Evolutionary conservation across 2,113 vertebrate species (phyloP).

Genomic region (Dicrurus megarhynchus): DNA sequence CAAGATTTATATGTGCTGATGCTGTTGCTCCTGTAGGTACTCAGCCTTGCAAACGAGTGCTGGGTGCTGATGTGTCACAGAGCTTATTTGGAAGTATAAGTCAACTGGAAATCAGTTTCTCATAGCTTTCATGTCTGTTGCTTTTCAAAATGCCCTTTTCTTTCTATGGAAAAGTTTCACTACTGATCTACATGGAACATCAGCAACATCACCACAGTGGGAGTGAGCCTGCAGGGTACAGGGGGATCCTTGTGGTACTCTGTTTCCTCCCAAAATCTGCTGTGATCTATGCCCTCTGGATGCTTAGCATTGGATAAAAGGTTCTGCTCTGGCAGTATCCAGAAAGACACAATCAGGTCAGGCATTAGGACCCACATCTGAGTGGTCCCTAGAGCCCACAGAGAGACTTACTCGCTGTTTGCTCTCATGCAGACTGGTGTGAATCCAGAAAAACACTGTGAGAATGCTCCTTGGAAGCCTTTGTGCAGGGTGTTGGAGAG

Average conservation of each 20-base stretch:
- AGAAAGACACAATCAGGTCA: neutral
- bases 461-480: neutral
- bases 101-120: neutral
- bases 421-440: neutral
- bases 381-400: rapidly evolving
- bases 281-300: neutral
- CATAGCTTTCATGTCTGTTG: neutral
- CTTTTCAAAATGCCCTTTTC: neutral
- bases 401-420: neutral
- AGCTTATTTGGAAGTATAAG: neutral
- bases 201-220: neutral
- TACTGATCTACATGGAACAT: rapidly evolving
- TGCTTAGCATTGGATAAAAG: neutral
- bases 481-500: neutral
- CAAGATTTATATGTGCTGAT: neutral
- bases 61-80: neutral
- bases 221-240: neutral
- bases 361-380: neutral
- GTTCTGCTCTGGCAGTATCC: neutral
- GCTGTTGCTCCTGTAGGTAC: neutral
- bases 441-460: neutral
- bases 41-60: neutral
- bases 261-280: neutral
- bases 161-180: neutral
- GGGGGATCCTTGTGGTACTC: neutral